Percentiles rank a stretch among this genome's conserved stretches.
Conservation (phyloP, 2,113 vertebrate genomes). For the Psophia crepitans region DNA sequence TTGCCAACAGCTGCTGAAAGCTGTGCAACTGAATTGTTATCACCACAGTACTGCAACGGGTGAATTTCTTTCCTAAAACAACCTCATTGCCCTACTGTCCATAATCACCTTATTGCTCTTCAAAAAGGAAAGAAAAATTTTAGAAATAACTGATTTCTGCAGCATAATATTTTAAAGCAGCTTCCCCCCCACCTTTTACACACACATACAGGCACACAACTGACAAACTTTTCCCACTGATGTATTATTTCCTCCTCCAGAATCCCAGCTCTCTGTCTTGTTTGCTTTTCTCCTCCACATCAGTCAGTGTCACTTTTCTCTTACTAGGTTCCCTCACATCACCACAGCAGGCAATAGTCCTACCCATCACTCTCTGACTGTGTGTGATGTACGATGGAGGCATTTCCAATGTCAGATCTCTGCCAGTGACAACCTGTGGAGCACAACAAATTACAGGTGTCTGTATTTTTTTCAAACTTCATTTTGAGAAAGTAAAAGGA, state of each 20-base stretch:
- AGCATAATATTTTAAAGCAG: background rate
- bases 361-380: background rate
- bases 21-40: background rate
- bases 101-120: background rate
- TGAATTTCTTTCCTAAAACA: background rate
- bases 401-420: background rate
- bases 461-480: background rate
- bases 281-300: background rate
- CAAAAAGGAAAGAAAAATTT: background rate
- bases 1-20: background rate
- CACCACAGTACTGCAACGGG: background rate
- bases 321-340: background rate
- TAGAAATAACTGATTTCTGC: background rate
- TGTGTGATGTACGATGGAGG: accelerated
- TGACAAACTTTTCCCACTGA: background rate
- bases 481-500: background rate
- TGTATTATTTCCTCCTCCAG: background rate
- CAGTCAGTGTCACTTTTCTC: background rate
- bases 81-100: background rate
- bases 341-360: background rate
- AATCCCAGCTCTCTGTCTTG: background rate
- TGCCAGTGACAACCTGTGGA: background rate
- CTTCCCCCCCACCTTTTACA: background rate
- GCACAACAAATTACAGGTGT: background rate
- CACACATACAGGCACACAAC: background rate